Percentiles rank a stretch among this genome's conserved stretches.
Conservation (phyloP, 2,113 vertebrate species). For the Naja naja region DNA sequence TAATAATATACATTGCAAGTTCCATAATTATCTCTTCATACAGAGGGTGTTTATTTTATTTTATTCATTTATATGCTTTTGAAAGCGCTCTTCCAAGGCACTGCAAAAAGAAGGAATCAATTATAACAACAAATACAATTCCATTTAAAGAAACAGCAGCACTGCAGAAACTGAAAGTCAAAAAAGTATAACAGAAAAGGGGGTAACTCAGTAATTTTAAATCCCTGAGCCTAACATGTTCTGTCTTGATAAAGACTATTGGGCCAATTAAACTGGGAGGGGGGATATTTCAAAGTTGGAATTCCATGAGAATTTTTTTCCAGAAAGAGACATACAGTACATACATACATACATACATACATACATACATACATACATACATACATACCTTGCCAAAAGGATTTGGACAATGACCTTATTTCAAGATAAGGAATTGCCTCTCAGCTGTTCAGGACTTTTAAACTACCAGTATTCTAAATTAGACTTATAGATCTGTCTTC, state of each 20-base stretch:
- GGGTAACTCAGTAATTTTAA: neutral
- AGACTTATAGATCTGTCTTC: neutral
- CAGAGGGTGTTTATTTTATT: neutral
- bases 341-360: too few relatives aligned
- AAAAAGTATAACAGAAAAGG: neutral
- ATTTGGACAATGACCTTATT: neutral
- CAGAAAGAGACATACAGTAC: neutral
- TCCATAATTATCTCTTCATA: neutral
- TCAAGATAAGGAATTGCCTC: neutral
- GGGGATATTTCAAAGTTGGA: neutral
- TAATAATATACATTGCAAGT: neutral
- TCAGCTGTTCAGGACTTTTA: neutral
- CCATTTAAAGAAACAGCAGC: neutral
- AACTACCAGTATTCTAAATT: neutral
- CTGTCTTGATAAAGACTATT: neutral
- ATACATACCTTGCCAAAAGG: neutral
- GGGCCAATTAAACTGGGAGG: neutral
- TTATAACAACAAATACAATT: neutral
- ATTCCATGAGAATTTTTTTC: neutral
- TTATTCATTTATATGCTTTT: neutral
- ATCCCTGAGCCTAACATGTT: neutral
- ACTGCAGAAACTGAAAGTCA: neutral
- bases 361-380: neutral
- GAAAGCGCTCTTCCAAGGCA: neutral
- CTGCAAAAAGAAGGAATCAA: neutral